Conservation (phyloP, 2,113 vertebrate species). For the Podarcis cretensis region DNA sequence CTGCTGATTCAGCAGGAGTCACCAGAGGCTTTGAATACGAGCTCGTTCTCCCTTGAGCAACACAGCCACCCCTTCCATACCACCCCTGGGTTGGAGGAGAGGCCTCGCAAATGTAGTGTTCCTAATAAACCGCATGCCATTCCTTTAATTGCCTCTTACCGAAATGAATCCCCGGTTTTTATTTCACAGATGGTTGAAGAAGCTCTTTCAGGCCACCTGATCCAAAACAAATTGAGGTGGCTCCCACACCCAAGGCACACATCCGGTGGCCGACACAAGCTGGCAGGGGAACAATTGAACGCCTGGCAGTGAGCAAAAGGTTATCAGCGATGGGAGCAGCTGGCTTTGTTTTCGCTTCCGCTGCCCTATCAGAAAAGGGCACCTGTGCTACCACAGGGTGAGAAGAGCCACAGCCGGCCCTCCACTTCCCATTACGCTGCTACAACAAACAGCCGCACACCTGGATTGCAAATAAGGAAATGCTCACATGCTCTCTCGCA, state of each 20-base stretch:
- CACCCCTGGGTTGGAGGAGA: neutral
- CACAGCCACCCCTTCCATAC: accelerated
- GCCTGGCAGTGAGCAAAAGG: slow-evolving; percentile 53
- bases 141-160: neutral
- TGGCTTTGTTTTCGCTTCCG: slow-evolving; percentile 24
- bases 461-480: neutral
- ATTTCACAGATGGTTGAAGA: slow-evolving; percentile 38
- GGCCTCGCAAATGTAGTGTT: neutral
- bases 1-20: neutral
- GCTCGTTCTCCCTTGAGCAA: neutral
- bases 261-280: slow-evolving; percentile 31
- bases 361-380: neutral
- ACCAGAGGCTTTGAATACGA: neutral
- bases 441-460: neutral
- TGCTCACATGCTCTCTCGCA: neutral
- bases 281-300: slow-evolving; percentile 58
- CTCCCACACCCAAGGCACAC: slow-evolving; percentile 24
- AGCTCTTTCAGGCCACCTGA: slow-evolving; percentile 27
- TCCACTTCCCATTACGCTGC: neutral
- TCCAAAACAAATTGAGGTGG: slow-evolving; percentile 61
- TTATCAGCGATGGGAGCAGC: slow-evolving; percentile 34
- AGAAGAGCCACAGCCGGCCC: neutral
- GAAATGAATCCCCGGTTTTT: neutral
- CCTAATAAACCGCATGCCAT: neutral
- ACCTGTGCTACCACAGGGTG: slow-evolving; percentile 19